Evolutionary conservation across 2,888 invertebrate genomes (phyloP).

Genomic region (Tinea pellionella): DNA sequence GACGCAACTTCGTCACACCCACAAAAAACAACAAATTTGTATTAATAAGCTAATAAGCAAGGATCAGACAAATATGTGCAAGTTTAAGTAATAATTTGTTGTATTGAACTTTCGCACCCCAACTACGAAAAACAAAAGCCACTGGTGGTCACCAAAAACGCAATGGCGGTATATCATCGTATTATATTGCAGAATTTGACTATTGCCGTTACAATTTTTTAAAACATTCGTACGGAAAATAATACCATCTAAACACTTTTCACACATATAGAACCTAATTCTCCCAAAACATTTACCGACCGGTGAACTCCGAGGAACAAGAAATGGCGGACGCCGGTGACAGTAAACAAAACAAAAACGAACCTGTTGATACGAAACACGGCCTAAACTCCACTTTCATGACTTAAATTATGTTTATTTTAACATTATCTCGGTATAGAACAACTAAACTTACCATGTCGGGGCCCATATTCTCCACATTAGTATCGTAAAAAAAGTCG

Average conservation of each 20-base stretch:
- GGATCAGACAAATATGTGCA: background rate
- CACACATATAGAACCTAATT: background rate
- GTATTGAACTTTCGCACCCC: background rate
- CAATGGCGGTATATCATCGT: background rate
- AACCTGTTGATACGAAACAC: conserved; percentile 69
- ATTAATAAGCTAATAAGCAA: no score
- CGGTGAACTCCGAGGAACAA: conserved; percentile 58
- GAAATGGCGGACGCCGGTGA: conserved; percentile 73
- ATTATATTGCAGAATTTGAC: background rate
- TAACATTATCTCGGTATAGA: conserved; percentile 17
- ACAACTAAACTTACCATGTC: conserved; percentile 75
- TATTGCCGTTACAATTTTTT: background rate
- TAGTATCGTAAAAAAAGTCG: conserved; percentile 76
- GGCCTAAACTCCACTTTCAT: conserved; percentile 40
- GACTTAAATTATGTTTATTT: conserved; percentile 46
- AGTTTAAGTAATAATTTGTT: background rate
- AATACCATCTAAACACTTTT: background rate
- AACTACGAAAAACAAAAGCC: conserved; percentile 7
- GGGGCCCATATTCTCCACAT: conserved; percentile 85
- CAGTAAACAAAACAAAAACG: conserved; percentile 71
- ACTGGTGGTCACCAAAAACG: background rate
- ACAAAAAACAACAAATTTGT: no score
- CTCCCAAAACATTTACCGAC: conserved; percentile 22
- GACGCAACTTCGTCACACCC: no score
- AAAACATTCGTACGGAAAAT: background rate